These are phyloP conservation scores for Catharus ustulatus DNA, from an alignment of 2,797 vertebrate genomes.

Conservation along the genomic window DNA sequence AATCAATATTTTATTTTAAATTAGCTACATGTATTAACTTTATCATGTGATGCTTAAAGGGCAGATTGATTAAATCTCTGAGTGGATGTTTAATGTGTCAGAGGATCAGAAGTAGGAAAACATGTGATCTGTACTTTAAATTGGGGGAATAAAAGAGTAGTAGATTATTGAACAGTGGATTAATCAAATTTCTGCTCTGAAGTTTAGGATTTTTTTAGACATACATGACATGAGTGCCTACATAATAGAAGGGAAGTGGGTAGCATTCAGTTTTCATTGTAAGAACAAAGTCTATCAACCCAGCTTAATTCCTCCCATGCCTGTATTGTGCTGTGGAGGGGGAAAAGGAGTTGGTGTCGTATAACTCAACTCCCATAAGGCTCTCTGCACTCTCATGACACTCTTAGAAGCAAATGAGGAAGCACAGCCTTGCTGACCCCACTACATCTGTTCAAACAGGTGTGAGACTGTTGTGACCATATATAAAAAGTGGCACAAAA, in stretches of 20 bases:
- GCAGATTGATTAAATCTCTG: neutral
- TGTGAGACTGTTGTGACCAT: neutral
- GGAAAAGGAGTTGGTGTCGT: neutral
- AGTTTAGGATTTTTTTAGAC: neutral
- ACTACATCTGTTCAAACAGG: neutral
- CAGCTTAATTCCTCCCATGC: neutral
- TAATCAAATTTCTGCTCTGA: neutral
- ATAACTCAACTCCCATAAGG: neutral
- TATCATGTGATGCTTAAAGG: neutral
- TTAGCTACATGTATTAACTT: neutral
- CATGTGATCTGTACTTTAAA: neutral
- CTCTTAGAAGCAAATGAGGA: neutral
- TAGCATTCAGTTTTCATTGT: neutral
- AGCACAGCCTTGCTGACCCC: neutral
- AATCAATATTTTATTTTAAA: neutral
- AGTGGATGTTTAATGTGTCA: neutral
- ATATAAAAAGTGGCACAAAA: neutral
- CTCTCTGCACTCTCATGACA: neutral
- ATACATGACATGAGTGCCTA: neutral
- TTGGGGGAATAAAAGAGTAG: rapidly evolving
- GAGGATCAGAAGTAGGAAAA: neutral
- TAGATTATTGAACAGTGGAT: neutral
- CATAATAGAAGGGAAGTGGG: neutral
- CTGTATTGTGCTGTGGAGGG: neutral
- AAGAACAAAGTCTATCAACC: neutral